Conservation (phyloP, 2,797 vertebrate species). For the Anas bernieri region DNA sequence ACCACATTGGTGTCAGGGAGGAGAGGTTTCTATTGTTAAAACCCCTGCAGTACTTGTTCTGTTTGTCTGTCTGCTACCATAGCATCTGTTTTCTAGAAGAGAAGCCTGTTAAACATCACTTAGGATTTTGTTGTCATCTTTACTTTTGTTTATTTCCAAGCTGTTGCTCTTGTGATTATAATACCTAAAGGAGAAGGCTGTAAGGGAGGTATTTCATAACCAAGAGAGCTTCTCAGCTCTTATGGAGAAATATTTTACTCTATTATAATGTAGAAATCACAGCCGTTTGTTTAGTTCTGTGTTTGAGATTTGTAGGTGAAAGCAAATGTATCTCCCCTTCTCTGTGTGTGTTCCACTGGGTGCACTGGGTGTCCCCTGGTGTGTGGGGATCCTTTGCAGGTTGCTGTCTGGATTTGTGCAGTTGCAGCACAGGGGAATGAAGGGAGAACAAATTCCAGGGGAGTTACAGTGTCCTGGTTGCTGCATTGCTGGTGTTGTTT, state of each 20-base stretch:
- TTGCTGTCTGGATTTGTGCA: background rate
- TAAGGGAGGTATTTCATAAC: conserved; percentile 7
- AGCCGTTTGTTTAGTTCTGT: background rate
- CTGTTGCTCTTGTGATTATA: background rate
- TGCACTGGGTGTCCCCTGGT: fast-evolving
- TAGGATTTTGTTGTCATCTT: conserved; percentile 22
- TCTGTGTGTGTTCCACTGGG: background rate
- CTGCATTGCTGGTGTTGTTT: background rate
- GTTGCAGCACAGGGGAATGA: background rate
- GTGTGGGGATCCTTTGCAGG: fast-evolving
- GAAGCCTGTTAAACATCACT: background rate
- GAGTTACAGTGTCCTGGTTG: background rate
- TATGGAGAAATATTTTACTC: background rate
- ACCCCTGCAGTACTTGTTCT: background rate
- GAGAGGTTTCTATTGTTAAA: background rate
- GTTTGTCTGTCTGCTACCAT: background rate
- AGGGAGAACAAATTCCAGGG: background rate
- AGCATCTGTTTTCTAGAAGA: background rate
- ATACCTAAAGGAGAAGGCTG: background rate
- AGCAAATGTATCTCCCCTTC: background rate
- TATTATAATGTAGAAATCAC: background rate
- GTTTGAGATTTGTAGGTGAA: background rate
- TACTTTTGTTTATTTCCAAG: conserved; percentile 30
- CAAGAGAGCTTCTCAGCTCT: background rate
- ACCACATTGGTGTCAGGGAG: background rate